Conservation (phyloP, 2,888 invertebrate species). For the Amiota mariae region DNA sequence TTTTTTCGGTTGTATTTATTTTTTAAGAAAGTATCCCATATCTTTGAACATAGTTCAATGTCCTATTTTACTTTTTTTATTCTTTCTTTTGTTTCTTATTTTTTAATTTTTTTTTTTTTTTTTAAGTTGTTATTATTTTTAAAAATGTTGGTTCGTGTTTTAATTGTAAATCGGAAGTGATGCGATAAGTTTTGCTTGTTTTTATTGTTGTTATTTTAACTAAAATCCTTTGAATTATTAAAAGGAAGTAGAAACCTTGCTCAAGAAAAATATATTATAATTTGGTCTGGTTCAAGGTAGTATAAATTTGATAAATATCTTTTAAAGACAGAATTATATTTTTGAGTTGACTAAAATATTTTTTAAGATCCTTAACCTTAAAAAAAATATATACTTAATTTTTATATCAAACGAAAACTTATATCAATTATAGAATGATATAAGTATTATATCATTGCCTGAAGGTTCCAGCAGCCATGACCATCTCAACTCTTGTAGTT, state of each 20-base stretch:
- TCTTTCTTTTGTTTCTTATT: not conserved
- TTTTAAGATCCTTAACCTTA: too few species aligned
- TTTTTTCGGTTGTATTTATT: not conserved
- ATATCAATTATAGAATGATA: too few species aligned
- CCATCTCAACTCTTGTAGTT: too few species aligned
- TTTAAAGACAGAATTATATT: too few species aligned
- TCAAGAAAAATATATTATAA: too few species aligned
- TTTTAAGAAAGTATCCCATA: not conserved
- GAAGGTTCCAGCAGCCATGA: too few species aligned
- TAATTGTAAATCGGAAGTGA: conserved; percentile 17
- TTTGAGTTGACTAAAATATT: too few species aligned
- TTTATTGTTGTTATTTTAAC: conserved; percentile 35
- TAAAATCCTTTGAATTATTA: conserved; percentile 23
- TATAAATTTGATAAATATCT: too few species aligned
- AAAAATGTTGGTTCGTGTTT: conserved; percentile 6
- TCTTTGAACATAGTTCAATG: conserved; percentile 54
- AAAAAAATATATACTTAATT: too few species aligned
- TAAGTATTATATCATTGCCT: too few species aligned
- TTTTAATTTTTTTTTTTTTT: not conserved
- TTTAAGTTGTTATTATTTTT: not conserved
- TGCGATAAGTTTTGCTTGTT: conserved; percentile 40
- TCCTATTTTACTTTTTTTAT: conserved; percentile 41
- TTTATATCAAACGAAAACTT: too few species aligned
- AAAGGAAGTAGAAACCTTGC: not conserved
- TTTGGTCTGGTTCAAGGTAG: too few species aligned